phyloP scores from a whole-genome alignment of 2,113 vertebrate species.

The Tor tambroides region DNA sequence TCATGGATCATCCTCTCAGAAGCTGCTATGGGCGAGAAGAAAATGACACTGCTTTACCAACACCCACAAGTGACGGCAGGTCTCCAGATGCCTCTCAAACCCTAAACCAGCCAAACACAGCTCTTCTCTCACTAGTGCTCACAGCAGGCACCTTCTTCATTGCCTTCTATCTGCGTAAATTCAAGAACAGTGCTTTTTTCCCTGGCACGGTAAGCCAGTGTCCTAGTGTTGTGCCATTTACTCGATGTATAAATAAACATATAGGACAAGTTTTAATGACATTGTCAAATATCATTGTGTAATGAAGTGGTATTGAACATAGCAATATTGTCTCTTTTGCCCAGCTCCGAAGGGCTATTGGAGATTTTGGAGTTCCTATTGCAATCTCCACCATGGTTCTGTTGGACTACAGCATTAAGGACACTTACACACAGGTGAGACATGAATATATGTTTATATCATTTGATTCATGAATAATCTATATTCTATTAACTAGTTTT shows the following conservation, averaged over 20 bases:
- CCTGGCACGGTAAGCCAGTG: constrained; percentile 83
- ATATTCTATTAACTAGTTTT: not conserved
- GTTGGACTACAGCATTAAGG: constrained; percentile 87
- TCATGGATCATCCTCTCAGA: constrained; percentile 87
- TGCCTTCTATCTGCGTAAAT: constrained; percentile 90
- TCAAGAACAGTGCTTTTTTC: constrained; percentile 95
- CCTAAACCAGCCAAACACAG: constrained; percentile 82
- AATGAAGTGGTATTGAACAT: not conserved
- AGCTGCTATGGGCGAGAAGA: constrained; percentile 78
- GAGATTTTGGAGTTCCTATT: constrained; percentile 96
- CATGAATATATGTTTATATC: not conserved
- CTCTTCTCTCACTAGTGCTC: constrained; percentile 87
- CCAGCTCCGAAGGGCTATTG: constrained; percentile 91
- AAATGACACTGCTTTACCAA: constrained; percentile 57
- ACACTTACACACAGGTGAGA: constrained; percentile 92
- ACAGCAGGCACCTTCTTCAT: constrained; percentile 91
- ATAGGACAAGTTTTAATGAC: not conserved
- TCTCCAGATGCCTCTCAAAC: not conserved
- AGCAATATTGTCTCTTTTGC: not conserved
- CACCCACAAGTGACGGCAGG: not conserved
- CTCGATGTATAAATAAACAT: too few species aligned
- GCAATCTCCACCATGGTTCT: constrained; percentile 97
- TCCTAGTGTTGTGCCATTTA: not conserved
- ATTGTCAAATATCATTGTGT: not conserved
- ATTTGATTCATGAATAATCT: not conserved